These are phyloP conservation scores for Alethe castanea DNA, from an alignment of 2,113 vertebrate genomes.

Conservation along the genomic window DNA sequence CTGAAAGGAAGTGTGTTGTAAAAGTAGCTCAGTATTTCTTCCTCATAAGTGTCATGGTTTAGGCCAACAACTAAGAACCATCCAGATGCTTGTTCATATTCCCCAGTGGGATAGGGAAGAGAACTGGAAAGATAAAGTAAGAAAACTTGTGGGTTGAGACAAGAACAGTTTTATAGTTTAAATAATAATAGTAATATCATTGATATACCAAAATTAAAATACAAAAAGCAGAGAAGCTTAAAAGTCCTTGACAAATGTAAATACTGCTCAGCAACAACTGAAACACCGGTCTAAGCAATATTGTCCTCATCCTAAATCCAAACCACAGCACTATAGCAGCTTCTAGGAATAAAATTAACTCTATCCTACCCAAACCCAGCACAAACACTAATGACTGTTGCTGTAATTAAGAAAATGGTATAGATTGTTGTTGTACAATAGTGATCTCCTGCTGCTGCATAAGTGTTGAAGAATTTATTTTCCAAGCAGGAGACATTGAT, in stretches of 20 bases:
- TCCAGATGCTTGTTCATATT: background rate
- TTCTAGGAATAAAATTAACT: background rate
- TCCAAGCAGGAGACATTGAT: conserved; percentile 48
- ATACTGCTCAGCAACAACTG: background rate
- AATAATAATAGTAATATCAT: background rate
- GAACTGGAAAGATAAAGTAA: background rate
- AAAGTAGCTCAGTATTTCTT: background rate
- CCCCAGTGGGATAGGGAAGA: background rate
- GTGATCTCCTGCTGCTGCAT: conserved; percentile 23
- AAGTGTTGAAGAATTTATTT: conserved; percentile 53
- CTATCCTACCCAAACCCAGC: background rate
- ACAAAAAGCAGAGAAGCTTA: background rate
- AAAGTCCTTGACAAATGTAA: background rate
- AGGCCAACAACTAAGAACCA: background rate
- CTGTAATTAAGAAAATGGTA: conserved; percentile 43
- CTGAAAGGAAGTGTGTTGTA: background rate
- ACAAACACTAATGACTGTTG: background rate
- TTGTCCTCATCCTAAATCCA: background rate
- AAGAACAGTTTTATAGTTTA: background rate
- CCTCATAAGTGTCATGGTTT: background rate
- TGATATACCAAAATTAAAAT: background rate
- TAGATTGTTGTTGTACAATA: conserved; percentile 17
- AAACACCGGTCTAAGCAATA: background rate
- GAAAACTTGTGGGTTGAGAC: background rate
- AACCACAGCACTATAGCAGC: background rate